Conservation (phyloP, 2,113 vertebrate species). For the Periophthalmodon schlosseri region DNA sequence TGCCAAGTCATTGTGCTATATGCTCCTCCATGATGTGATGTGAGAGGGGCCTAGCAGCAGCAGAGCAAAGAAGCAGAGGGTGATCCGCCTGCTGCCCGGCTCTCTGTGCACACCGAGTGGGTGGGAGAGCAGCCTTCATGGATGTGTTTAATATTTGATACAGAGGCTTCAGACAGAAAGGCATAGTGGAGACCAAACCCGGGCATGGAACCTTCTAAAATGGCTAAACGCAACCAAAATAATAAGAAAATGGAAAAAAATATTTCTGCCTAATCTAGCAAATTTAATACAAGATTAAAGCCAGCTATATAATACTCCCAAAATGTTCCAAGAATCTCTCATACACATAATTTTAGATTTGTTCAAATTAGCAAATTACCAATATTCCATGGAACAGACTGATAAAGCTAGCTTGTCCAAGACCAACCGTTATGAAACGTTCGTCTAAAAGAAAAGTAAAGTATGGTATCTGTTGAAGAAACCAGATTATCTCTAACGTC, state of each 20-base stretch:
- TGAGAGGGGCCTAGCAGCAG: slow-evolving; percentile 23
- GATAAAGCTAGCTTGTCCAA: neutral
- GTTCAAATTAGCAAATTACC: neutral
- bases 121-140: slow-evolving; percentile 46
- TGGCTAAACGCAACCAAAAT: neutral
- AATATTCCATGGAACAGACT: neutral
- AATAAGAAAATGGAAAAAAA: neutral
- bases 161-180: slow-evolving; percentile 48
- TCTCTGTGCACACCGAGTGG: slow-evolving; percentile 26
- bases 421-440: neutral
- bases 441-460: neutral
- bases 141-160: slow-evolving; percentile 66
- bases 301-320: no score
- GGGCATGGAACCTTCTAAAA: neutral
- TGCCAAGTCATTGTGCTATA: slow-evolving; percentile 31
- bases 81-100: slow-evolving; percentile 33
- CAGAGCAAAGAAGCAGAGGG: slow-evolving; percentile 22
- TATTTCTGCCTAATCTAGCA: neutral
- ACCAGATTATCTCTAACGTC: slow-evolving; percentile 31
- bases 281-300: neutral
- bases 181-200: slow-evolving; percentile 14
- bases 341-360: neutral
- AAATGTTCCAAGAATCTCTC: no score
- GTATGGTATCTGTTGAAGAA: slow-evolving; percentile 11
- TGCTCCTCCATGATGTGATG: slow-evolving; percentile 37